Percentiles rank a stretch among this genome's conserved stretches.
These are phyloP conservation scores for Mixornis gularis DNA, from an alignment of 2,113 vertebrate species.

Conservation along the genomic window DNA sequence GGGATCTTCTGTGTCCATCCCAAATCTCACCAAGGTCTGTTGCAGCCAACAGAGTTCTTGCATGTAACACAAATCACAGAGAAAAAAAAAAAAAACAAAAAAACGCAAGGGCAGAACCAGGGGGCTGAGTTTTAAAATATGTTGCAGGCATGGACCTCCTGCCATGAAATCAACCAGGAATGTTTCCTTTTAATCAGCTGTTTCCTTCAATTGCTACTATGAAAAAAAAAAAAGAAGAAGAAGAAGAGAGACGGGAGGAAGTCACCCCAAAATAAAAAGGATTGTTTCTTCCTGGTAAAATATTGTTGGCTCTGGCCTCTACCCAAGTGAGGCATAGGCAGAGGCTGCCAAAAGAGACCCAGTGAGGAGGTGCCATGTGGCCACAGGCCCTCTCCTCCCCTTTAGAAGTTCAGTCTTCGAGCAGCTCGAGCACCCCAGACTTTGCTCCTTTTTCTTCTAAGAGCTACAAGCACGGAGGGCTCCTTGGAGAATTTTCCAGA, in stretches of 20 bases:
- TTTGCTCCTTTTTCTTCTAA: neutral
- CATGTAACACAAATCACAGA: neutral
- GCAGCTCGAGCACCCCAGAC: neutral
- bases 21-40: neutral
- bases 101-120: neutral
- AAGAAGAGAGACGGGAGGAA: neutral
- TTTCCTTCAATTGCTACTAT: neutral
- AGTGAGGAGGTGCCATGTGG: neutral
- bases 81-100: neutral
- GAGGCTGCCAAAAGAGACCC: neutral
- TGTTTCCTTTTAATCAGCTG: neutral
- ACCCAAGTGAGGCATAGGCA: neutral
- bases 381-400: neutral
- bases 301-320: neutral
- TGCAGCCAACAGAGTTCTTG: neutral
- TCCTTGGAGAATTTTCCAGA: constrained; percentile 27
- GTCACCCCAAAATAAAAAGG: neutral
- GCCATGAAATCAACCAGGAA: neutral
- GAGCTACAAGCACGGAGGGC: neutral
- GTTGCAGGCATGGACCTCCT: neutral
- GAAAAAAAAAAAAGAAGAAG: neutral
- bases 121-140: neutral
- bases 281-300: neutral
- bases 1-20: neutral
- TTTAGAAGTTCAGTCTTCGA: neutral